Base-by-base conservation (phyloP, 1,140 invertebrate genomes). In the Tetramorium parvispinum region DNA sequence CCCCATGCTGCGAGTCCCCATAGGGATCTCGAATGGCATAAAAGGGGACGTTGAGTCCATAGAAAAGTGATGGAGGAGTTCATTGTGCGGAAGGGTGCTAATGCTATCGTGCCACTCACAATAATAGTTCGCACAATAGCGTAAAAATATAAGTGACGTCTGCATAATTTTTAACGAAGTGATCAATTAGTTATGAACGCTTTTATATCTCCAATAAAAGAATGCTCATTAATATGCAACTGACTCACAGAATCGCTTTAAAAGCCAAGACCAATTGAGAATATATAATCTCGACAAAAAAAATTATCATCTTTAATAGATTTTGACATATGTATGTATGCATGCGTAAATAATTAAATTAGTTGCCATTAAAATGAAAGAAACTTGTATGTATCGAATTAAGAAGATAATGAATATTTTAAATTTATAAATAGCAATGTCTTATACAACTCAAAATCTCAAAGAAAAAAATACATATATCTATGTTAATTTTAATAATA, bases 31-130 rank as follows among this genome's bases (percentile, higher is more conserved):
- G 66, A 85, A 78, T 46, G 32, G 71, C 46, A 89, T 78, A 89
- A 89, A 89, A 78, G 85, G 77, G 70, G 65, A 57, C 71, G 65
- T 49, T 73, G 85, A 75, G 75, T 57, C 85, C 37, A 87, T 89
- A 87, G 85, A 89, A 87, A 87, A 43, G 78, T 75, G 85, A 89
- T 85, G 85, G 78, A 63, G 71, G 11, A 71, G 55, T 63, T 83
- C 11, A 66, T 76, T 66, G 51, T 77, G 55, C 32, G 21, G 57
- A 16, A 79, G 59, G 70, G 87, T 89, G 75, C 40, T 76, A 57
- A 57, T 46, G 59, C 51, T 63, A 43, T 61, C 68, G 59, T 85
- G 51, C 46, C 75, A 77, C 53, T 82, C 87, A 66, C 61, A 61
- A 87, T 49, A 53, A 68, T 21, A 46, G 16, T 27, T 66, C 37